Conservation (phyloP, 2,888 invertebrate species). For the Tipula unca region DNA sequence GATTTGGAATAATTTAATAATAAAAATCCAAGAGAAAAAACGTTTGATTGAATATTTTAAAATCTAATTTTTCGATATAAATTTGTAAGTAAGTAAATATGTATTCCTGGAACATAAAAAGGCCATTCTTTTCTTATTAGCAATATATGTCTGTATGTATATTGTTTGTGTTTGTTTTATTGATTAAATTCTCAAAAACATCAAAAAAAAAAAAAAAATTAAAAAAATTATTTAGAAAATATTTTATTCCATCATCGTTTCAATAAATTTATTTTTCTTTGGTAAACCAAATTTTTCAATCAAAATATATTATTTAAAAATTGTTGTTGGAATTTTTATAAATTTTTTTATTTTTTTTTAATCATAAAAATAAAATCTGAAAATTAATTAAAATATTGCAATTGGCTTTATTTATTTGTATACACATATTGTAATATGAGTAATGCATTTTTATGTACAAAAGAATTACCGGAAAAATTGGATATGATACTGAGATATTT, state of each 20-base stretch:
- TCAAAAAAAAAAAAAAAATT: not conserved
- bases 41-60: not conserved
- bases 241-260: not conserved
- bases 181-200: not conserved
- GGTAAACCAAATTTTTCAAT: not conserved
- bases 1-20: not conserved
- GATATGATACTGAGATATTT: not conserved
- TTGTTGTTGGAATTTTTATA: not conserved
- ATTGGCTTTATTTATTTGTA: not conserved
- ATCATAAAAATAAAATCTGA: not conserved
- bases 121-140: not conserved
- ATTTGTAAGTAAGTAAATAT: not conserved
- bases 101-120: not conserved
- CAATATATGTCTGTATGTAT: not conserved
- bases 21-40: not conserved
- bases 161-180: not conserved
- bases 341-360: not conserved
- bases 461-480: not conserved
- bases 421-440: not conserved
- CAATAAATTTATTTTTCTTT: not conserved
- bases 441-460: not conserved
- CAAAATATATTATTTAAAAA: not conserved
- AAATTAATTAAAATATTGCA: not conserved
- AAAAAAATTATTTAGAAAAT: not conserved
- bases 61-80: not conserved